Conservation (phyloP, 2,797 vertebrate species). For the Mus spretus region DNA sequence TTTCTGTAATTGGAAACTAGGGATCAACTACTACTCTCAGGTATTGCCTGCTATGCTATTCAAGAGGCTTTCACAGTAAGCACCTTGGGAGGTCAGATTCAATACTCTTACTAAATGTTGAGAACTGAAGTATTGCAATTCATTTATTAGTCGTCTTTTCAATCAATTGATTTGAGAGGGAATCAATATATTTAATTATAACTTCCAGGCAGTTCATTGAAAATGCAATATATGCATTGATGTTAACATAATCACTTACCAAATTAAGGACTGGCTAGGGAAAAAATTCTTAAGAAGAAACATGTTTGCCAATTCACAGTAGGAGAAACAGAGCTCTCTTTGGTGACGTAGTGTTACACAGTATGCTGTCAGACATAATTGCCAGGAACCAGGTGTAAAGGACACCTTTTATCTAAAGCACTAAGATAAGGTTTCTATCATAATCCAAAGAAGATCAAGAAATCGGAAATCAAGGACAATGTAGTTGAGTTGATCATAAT, state of each 20-base stretch:
- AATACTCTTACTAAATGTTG: neutral
- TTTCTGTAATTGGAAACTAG: conserved; percentile 41
- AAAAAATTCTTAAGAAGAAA: conserved; percentile 49
- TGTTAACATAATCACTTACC: conserved; percentile 8
- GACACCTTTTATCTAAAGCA: neutral
- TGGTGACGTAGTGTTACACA: neutral
- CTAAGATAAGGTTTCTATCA: neutral
- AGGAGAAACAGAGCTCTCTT: neutral
- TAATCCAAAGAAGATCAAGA: neutral
- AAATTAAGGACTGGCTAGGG: conserved; percentile 19
- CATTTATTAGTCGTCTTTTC: conserved; percentile 61
- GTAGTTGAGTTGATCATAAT: neutral
- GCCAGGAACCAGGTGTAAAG: neutral
- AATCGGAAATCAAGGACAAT: neutral
- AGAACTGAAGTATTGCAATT: conserved; percentile 43
- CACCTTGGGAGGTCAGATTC: conserved; percentile 38
- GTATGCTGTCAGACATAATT: neutral
- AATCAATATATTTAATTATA: conserved; percentile 66
- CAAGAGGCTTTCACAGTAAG: neutral
- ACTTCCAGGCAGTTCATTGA: conserved; percentile 25
- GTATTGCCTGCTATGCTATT: neutral
- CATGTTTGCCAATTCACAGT: conserved; percentile 1
- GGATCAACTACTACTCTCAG: conserved; percentile 39
- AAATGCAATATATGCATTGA: conserved; percentile 13
- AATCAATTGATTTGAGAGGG: conserved; percentile 39